phyloP scores from a whole-genome alignment of 2,888 invertebrate species.

The Cosmia trapezina region DNA sequence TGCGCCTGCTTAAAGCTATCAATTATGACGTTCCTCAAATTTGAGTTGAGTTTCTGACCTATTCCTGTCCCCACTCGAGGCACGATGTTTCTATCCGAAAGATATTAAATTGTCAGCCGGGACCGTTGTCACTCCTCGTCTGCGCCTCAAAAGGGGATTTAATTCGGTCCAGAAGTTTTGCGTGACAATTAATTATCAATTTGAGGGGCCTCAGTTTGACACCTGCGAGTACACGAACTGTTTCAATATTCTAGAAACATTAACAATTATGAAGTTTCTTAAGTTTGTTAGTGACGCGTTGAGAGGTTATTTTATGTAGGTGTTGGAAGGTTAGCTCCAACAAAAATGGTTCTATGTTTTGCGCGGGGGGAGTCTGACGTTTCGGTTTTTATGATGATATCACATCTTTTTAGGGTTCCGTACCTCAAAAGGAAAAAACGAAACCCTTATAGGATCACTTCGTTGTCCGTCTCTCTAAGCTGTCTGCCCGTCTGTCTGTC shows the following conservation, averaged over 20 bases:
- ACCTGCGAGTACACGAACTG: constrained; percentile 76
- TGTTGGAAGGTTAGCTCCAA: neutral
- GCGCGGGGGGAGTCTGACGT: too few species aligned
- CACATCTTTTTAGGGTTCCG: too few species aligned
- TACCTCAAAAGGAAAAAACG: too few species aligned
- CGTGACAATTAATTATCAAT: constrained; percentile 89
- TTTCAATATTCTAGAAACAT: constrained; percentile 64
- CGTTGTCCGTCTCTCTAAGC: too few species aligned
- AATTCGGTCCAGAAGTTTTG: constrained; percentile 87
- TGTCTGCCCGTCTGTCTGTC: too few species aligned
- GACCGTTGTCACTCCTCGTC: constrained; percentile 82
- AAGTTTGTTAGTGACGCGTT: constrained; percentile 36
- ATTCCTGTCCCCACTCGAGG: constrained; percentile 54
- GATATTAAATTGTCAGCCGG: constrained; percentile 89
- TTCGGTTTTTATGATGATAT: neutral
- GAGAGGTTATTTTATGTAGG: constrained; percentile 8
- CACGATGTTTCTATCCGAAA: constrained; percentile 81
- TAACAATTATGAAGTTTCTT: constrained; percentile 58
- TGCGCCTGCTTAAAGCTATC: constrained; percentile 26
- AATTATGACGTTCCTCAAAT: constrained; percentile 53
- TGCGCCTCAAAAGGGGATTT: constrained; percentile 85
- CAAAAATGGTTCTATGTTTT: neutral
- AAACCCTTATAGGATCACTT: too few species aligned
- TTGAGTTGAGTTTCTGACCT: constrained; percentile 66
- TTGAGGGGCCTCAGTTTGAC: constrained; percentile 82